Conservation (phyloP, 2,797 vertebrate species). For the Ataeniobius toweri region DNA sequence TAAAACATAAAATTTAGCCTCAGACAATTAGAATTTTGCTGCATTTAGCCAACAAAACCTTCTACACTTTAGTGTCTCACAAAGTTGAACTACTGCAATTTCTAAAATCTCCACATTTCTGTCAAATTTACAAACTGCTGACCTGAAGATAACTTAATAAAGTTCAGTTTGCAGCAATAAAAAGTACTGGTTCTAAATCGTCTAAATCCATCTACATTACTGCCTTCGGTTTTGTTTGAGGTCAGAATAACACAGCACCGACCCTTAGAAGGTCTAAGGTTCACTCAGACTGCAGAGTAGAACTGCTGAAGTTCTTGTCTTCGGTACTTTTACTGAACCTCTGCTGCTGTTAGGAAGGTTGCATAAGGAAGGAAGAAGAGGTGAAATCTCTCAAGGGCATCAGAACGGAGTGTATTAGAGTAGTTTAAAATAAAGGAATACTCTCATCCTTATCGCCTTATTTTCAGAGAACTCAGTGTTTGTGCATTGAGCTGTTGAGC, state of each 20-base stretch:
- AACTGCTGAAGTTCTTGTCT: background rate
- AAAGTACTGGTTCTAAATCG: background rate
- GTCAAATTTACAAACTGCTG: too few species aligned
- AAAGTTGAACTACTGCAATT: too few species aligned
- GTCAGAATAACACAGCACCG: background rate
- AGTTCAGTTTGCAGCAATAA: background rate
- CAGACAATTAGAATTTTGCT: too few species aligned
- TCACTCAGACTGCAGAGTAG: background rate
- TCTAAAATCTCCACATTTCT: too few species aligned
- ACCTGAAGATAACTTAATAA: background rate
- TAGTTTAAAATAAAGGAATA: slow-evolving; percentile 19
- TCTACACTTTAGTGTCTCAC: too few species aligned
- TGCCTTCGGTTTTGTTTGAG: too few species aligned
- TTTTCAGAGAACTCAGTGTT: background rate
- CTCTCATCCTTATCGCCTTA: slow-evolving; percentile 20
- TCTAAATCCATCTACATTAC: background rate
- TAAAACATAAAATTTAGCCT: too few species aligned
- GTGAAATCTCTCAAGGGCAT: slow-evolving; percentile 9
- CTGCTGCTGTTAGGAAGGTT: slow-evolving; percentile 5
- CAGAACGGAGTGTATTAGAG: background rate
- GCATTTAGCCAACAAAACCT: too few species aligned
- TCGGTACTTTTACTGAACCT: slow-evolving; percentile 10
- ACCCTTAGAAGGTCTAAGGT: background rate
- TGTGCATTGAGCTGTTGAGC: slow-evolving; percentile 32
- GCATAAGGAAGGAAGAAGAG: background rate